Conservation (phyloP, 2,797 vertebrate genomes). For the Gallinago solitaria region DNA sequence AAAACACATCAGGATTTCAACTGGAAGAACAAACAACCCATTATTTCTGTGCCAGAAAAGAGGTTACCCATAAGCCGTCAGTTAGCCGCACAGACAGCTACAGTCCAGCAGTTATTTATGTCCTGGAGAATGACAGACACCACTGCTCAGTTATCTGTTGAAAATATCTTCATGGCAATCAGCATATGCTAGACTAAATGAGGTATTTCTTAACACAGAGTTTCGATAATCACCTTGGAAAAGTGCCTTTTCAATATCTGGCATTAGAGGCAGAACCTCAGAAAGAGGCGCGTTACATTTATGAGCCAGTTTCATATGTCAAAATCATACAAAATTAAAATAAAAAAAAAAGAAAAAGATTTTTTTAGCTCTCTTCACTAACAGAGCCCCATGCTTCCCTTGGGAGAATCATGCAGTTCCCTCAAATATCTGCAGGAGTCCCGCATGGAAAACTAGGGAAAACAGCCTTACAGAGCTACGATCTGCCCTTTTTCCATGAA, state of each 20-base stretch:
- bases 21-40: constrained; percentile 28
- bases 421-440: neutral
- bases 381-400: neutral
- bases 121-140: constrained; percentile 3
- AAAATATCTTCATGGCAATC: constrained; percentile 21
- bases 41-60: constrained; percentile 57
- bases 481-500: neutral
- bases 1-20: constrained; percentile 51
- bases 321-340: neutral
- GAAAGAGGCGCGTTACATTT: neutral
- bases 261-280: neutral
- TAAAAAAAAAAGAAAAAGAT: neutral
- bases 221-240: neutral
- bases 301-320: neutral
- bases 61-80: constrained; percentile 9
- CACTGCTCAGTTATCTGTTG: neutral
- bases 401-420: neutral
- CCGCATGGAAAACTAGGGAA: neutral
- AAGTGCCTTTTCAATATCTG: constrained; percentile 21
- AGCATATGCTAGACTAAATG: neutral
- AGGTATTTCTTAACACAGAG: neutral
- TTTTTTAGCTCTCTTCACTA: neutral
- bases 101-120: constrained; percentile 22
- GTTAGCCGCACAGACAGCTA: constrained; percentile 11
- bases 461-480: rapidly evolving